Percentiles rank a stretch among this genome's conserved stretches.
Conservation (phyloP, 2,888 invertebrate genomes). For the Xylota segnis region DNA sequence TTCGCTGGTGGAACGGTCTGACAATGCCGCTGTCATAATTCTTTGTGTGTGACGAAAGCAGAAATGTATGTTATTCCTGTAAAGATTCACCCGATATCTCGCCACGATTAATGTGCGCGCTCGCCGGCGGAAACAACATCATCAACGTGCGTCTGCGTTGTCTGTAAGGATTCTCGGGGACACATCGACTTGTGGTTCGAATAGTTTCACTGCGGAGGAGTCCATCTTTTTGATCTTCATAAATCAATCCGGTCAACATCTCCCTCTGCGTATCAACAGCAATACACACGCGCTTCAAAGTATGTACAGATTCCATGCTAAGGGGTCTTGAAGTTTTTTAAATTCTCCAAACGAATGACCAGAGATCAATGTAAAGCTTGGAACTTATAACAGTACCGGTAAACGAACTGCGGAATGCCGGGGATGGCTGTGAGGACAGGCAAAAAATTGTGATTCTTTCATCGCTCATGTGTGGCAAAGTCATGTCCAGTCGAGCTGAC, state of each 20-base stretch:
- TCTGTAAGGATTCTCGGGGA: slow-evolving; percentile 44
- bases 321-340: slow-evolving; percentile 70
- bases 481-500: slow-evolving; percentile 73
- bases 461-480: slow-evolving; percentile 76
- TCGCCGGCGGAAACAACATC: slow-evolving; percentile 74
- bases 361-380: slow-evolving; percentile 46
- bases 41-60: slow-evolving; percentile 74
- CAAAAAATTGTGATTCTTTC: slow-evolving; percentile 54
- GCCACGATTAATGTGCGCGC: slow-evolving; percentile 74
- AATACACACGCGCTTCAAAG: slow-evolving; percentile 25
- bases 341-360: slow-evolving; percentile 66
- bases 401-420: slow-evolving; percentile 43
- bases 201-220: slow-evolving; percentile 59
- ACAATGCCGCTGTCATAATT: slow-evolving; percentile 76
- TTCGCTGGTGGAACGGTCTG: slow-evolving; percentile 54
- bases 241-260: slow-evolving; percentile 60
- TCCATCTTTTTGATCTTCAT: slow-evolving; percentile 74
- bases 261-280: slow-evolving; percentile 45
- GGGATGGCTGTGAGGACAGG: slow-evolving; percentile 30
- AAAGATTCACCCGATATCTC: slow-evolving; percentile 76
- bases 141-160: slow-evolving; percentile 62
- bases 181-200: slow-evolving; percentile 55
- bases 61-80: slow-evolving; percentile 74
- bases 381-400: slow-evolving; percentile 48
- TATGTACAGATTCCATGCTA: slow-evolving; percentile 56